Base-by-base conservation (phyloP, 1,140 invertebrate species). In the Hesperophylax magnus region DNA sequence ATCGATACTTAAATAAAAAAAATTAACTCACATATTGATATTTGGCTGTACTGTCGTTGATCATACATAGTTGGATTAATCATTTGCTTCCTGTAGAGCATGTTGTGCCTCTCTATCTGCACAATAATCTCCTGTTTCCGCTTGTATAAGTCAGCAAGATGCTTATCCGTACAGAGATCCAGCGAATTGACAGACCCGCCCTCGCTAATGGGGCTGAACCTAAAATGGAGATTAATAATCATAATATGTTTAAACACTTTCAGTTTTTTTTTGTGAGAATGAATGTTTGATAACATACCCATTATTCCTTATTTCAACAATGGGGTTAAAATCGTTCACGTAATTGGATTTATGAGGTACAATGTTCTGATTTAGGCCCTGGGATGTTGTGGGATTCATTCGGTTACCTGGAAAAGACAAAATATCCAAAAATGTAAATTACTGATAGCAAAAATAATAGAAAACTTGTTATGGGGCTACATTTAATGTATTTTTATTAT, bases 51-150 rank as follows among this genome's bases (percentile, higher is more conserved):
- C 8, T 52, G 24, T 54, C 24, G 65, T 34, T 78, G 74, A 34
- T 78, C 34, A 54, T 27, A 24, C n/a, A 54, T 34, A 84, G 85
- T 8, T 87, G 87, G 17, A 87, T 86, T 34, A 87, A 86, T 63
- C 88, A 87, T n/a, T 8, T 47, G 86, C 86, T 14, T 90, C 87
- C n/a, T 89, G 87, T 52, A 88, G 86, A 78, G 90, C 90, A 83
- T 91, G 91, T 17, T 91, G 56, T 93, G 92, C 82, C 93, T 93
- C 85, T 94, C 93, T 22, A 95, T 85, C 78, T 94, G 93, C 83
- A 90, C 91, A 31, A 94, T 88, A 54, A 95, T 92, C 84, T 94
- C 93, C 86, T 93, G 91, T 85, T 91, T 93, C 17, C 93, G 88
- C 84, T 94, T 93, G 75, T 93, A 89, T 27, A 95, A 86, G 80